Evolutionary conservation across 2,888 invertebrate genomes (phyloP).

Genomic region (Litoditis marina): DNA sequence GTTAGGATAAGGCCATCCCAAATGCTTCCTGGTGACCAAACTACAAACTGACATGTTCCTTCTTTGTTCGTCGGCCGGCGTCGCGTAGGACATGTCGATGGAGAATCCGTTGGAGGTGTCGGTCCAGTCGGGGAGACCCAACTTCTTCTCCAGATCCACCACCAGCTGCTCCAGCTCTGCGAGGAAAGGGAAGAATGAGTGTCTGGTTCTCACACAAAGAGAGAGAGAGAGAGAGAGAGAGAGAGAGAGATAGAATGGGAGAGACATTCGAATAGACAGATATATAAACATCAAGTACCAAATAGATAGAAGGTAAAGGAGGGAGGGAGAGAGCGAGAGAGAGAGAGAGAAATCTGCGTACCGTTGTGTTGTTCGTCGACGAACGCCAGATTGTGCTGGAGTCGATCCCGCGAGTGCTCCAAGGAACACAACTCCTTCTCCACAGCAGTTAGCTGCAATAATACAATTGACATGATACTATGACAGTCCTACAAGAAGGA

Average conservation of each 20-base stretch:
- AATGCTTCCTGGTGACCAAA: neutral
- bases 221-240: too few relatives aligned
- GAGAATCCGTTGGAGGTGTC: conserved; percentile 8
- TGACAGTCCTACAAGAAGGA: too few relatives aligned
- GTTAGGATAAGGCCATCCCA: too few relatives aligned
- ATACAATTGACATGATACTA: too few relatives aligned
- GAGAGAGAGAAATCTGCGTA: neutral
- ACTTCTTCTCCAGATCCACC: conserved; percentile 29
- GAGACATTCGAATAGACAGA: too few relatives aligned
- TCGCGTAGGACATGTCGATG: conserved; percentile 26
- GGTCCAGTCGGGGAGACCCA: conserved; percentile 32
- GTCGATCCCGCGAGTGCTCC: conserved; percentile 34
- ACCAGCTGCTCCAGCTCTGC: conserved; percentile 34
- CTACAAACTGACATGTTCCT: conserved; percentile 27
- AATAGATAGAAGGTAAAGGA: too few relatives aligned
- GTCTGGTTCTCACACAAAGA: too few relatives aligned
- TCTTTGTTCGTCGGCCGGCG: conserved; percentile 33
- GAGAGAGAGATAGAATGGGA: too few relatives aligned
- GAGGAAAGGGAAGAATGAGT: too few relatives aligned
- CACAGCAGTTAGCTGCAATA: conserved; percentile 22
- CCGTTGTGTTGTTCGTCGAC: conserved; percentile 39
- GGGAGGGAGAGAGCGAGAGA: too few relatives aligned
- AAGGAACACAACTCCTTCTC: conserved; percentile 29
- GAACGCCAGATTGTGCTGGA: conserved; percentile 35
- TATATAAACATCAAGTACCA: too few relatives aligned